Evolutionary conservation across 1,140 invertebrate genomes (phyloP).

Genomic region (Leptopilina boulardi): DNA sequence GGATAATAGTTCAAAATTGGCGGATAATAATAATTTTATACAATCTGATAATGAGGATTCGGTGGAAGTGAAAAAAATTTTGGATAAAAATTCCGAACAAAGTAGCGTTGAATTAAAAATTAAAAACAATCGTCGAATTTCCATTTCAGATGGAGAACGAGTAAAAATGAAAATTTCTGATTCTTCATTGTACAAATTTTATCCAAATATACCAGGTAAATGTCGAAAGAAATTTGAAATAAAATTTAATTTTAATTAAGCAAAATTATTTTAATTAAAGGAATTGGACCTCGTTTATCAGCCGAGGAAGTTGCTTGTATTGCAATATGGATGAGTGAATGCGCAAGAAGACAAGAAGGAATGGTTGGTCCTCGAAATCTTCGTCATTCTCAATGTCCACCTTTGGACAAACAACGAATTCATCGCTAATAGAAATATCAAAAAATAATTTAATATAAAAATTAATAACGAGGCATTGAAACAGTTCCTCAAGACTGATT

Average conservation of each 20-base stretch:
- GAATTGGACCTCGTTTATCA: conserved; percentile 67
- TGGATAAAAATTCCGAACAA: background rate
- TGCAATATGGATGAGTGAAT: conserved; percentile 70
- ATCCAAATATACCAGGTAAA: conserved; percentile 67
- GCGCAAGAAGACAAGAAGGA: conserved; percentile 68
- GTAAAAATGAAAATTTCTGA: conserved; percentile 36
- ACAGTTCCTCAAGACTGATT: conserved; percentile 7
- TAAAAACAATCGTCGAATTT: conserved; percentile 34
- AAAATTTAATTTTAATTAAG: background rate
- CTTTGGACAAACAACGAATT: conserved; percentile 57
- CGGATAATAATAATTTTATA: background rate
- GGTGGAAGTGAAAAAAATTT: background rate
- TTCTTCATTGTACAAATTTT: conserved; percentile 45
- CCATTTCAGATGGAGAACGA: conserved; percentile 35
- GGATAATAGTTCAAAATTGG: background rate
- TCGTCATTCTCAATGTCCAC: conserved; percentile 70
- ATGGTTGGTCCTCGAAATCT: conserved; percentile 73
- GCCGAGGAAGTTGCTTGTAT: conserved; percentile 66
- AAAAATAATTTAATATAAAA: background rate
- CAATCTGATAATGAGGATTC: background rate
- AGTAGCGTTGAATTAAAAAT: background rate
- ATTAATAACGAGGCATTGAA: background rate
- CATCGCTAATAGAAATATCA: background rate
- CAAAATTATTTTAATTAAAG: conserved; percentile 48
- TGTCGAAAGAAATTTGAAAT: conserved; percentile 9